phyloP scores from a whole-genome alignment of 1,140 invertebrate species.

The Polypedilum pembai region DNA sequence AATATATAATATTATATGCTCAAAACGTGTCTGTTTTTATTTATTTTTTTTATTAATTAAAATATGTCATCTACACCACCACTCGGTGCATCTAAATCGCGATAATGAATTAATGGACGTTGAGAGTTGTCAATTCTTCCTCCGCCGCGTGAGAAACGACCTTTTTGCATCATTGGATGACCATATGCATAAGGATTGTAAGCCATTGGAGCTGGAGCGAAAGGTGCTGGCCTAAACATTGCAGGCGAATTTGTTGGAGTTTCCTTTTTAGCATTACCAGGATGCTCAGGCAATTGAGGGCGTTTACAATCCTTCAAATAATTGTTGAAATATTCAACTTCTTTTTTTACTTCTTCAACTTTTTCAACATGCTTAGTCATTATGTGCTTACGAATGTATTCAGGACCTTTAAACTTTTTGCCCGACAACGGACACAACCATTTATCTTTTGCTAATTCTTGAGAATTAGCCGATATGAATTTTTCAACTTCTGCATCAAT shows the following conservation, averaged over 20 bases:
- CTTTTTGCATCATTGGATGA: constrained; percentile 28
- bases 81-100: constrained; percentile 83
- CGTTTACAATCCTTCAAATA: constrained; percentile 92
- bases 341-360: constrained; percentile 92
- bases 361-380: constrained; percentile 96
- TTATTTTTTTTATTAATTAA: background rate
- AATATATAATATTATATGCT: background rate
- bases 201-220: constrained; percentile 33
- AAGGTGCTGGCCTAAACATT: constrained; percentile 47
- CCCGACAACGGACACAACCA: constrained; percentile 98
- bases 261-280: constrained; percentile 47
- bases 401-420: constrained; percentile 99
- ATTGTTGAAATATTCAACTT: constrained; percentile 97
- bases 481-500: constrained; percentile 86
- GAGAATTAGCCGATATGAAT: constrained; percentile 87
- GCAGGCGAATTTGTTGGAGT: constrained; percentile 47
- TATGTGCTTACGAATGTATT: constrained; percentile 98
- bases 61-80: constrained; percentile 52
- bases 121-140: constrained; percentile 42
- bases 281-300: constrained; percentile 81
- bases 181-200: constrained; percentile 1
- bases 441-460: constrained; percentile 94
- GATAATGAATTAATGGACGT: constrained; percentile 80
- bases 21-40: background rate
- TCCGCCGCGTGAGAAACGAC: background rate